Evolutionary conservation across 2,113 vertebrate species (phyloP).

Genomic region (Vulpes ferrilata): DNA sequence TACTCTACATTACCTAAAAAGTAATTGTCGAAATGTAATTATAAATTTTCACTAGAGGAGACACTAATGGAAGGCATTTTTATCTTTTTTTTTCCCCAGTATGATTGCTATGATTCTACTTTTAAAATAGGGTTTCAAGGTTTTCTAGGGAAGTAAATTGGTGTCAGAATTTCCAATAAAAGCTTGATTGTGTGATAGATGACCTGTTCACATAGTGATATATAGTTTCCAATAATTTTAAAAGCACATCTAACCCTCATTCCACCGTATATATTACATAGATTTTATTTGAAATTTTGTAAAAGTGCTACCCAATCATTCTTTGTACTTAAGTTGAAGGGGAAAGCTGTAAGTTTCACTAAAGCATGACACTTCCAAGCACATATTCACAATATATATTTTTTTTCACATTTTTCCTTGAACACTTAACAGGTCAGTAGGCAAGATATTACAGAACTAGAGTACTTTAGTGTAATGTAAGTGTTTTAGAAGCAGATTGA

Average conservation of each 20-base stretch:
- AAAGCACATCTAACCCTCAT: slow-evolving; percentile 67
- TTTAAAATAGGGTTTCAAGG: slow-evolving; percentile 54
- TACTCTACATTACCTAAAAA: background rate
- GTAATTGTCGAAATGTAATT: slow-evolving; percentile 27
- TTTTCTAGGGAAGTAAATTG: slow-evolving; percentile 51
- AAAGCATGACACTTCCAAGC: slow-evolving; percentile 66
- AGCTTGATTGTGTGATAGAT: slow-evolving; percentile 73
- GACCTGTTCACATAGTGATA: slow-evolving; percentile 48
- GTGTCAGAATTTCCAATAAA: slow-evolving; percentile 68
- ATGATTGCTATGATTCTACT: background rate
- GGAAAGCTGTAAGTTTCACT: slow-evolving; percentile 77
- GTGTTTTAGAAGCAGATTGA: slow-evolving; percentile 40
- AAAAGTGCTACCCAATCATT: slow-evolving; percentile 71
- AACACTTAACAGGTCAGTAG: slow-evolving; percentile 74
- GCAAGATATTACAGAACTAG: slow-evolving; percentile 20
- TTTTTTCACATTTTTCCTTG: slow-evolving; percentile 63
- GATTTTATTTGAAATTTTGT: slow-evolving; percentile 66
- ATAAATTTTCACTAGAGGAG: slow-evolving; percentile 29
- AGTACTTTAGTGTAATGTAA: background rate
- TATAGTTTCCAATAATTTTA: slow-evolving; percentile 68
- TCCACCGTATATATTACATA: background rate
- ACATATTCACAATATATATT: slow-evolving; percentile 20
- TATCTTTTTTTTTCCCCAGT: background rate
- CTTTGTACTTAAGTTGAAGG: slow-evolving; percentile 70
- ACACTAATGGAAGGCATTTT: slow-evolving; percentile 38